Percentiles rank a stretch among this genome's conserved stretches.
Evolutionary conservation across 1,140 invertebrate genomes (phyloP).

Genomic region (Brachionus calyciflorus): DNA sequence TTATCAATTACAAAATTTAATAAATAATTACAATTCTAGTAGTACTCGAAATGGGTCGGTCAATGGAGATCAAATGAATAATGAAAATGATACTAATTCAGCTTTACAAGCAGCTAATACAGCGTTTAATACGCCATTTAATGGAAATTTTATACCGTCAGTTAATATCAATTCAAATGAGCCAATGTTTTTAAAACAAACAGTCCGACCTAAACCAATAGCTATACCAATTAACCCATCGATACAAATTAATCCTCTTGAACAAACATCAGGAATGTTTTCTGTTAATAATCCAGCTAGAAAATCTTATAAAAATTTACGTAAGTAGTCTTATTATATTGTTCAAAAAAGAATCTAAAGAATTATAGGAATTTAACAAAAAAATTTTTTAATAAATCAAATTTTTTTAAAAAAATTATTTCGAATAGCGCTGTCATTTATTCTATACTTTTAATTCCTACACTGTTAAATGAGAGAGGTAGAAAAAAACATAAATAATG

Average conservation of each 20-base stretch:
- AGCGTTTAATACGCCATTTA: conserved; percentile 51
- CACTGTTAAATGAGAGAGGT: no score
- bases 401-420: not conserved
- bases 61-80: not conserved
- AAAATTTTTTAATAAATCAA: conserved; percentile 55
- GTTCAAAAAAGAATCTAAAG: no score
- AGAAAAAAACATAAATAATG: no score
- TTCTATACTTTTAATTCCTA: no score
- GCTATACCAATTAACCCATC: conserved; percentile 60
- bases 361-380: conserved; percentile 50
- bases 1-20: conserved; percentile 9
- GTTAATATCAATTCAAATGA: conserved; percentile 45
- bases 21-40: not conserved
- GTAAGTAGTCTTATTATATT: no score
- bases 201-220: conserved; percentile 58
- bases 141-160: conserved; percentile 51
- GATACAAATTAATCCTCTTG: not conserved
- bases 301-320: conserved; percentile 42
- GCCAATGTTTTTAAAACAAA: conserved; percentile 52
- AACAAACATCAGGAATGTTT: not conserved
- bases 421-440: no score
- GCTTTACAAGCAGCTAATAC: conserved; percentile 47
- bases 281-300: not conserved
- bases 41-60: not conserved
- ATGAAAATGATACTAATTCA: conserved; percentile 32